Percentiles rank a stretch among this genome's conserved stretches.
Evolutionary conservation across 1,140 invertebrate species (phyloP).

Genomic region (Lordiphosa collinella): DNA sequence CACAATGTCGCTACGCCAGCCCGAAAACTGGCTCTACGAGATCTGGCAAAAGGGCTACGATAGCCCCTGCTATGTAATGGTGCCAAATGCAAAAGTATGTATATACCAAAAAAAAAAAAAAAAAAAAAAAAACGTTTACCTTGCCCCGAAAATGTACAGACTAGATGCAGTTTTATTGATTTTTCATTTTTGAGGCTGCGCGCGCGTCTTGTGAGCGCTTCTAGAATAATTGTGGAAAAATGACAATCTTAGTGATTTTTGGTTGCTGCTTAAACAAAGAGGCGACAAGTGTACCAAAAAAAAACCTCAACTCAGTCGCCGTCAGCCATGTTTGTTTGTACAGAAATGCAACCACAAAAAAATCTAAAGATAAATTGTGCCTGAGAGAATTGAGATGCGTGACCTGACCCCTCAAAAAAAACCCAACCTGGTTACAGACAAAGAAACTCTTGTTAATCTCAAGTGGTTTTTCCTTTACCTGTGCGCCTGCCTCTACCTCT

Average conservation of each 20-base stretch:
- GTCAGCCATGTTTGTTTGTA: constrained; percentile 33
- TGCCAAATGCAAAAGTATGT: constrained; percentile 84
- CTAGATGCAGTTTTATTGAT: constrained; percentile 69
- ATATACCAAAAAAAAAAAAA: constrained; percentile 34
- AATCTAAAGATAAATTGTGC: not conserved
- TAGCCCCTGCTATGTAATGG: constrained; percentile 84
- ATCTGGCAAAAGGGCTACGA: constrained; percentile 83
- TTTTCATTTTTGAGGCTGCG: constrained; percentile 47
- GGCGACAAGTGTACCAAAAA: constrained; percentile 27
- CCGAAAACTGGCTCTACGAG: constrained; percentile 83
- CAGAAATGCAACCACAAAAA: constrained; percentile 36
- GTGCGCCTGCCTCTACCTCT: too few relatives aligned
- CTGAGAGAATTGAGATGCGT: constrained; percentile 28
- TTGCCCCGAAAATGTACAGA: constrained; percentile 12
- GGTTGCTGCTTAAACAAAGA: constrained; percentile 29
- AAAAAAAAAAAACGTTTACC: constrained; percentile 22
- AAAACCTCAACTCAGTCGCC: constrained; percentile 10
- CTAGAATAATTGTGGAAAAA: not conserved
- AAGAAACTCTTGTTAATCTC: not conserved
- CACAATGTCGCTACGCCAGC: constrained; percentile 77
- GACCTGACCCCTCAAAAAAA: constrained; percentile 26
- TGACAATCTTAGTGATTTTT: too few relatives aligned
- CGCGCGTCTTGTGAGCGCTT: constrained; percentile 28
- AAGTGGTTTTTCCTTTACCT: constrained; percentile 10
- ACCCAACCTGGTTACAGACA: constrained; percentile 16